Evolutionary conservation across 2,113 vertebrate genomes (phyloP), one percentile per base, ranked within the genome.

Genomic region (Amphiprion percula): DNA sequence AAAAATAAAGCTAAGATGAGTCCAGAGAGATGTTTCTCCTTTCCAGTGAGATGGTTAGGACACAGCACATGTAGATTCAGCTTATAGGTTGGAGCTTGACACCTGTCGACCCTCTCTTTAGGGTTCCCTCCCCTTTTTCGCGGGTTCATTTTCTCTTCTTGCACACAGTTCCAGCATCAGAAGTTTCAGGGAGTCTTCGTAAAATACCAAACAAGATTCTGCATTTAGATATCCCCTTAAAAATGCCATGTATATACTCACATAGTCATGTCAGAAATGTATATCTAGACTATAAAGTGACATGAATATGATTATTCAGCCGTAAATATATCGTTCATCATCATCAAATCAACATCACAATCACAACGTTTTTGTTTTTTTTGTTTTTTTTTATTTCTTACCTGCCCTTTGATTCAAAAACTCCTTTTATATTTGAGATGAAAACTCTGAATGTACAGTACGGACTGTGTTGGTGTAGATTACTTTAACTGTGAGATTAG

Each of bases 381-480:
- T 68, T 7, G 15, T 53, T 58, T 75, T 44, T 74, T 80, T 82
- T 58, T 52, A 50, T 85, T 84, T 61, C 26, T 92, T 79, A 63
- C 56, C 68, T 78, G 64, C 75, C 75, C 77, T 87, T 92, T 77
- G 62, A 79, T 74, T 88, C 17, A 82, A 85, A 88, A 82, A 9
- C 10, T 69, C 65, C 73, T 93, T 94, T 95, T 95, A 88, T 95
- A 94, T 93, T 91, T 81, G 90, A 93, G 83, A 92, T 90, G 77
- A 92, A 91, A 88, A 89, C 83, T 93, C 91, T 91, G 93, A 95
- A 94, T 94, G 94, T 95, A 95, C 91, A 94, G 92, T 92, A 81
- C 69, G 80, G 82, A 91, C 88, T 79, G 90, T 95, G 89, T 91
- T 90, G 79, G 71, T 87, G 86, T 90, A 53, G 66, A 81, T 91